Conservation (phyloP, 2,888 invertebrate genomes). For the Epistrophella euchroma region DNA sequence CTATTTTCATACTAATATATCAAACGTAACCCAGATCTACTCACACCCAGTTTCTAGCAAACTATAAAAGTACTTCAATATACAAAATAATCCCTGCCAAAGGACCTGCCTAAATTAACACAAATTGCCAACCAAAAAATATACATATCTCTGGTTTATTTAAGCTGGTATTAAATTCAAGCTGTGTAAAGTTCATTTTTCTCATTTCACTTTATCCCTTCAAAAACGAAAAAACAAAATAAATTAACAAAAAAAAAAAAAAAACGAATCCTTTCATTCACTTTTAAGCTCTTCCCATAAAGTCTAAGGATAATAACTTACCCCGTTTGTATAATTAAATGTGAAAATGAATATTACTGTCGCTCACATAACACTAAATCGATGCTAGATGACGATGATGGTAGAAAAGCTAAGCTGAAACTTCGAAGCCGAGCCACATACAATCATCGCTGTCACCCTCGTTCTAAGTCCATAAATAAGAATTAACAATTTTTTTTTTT, state of each 20-base stretch:
- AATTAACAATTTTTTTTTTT: constrained; percentile 43
- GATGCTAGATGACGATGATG: constrained; percentile 23
- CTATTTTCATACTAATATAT: neutral
- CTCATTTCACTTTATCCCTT: constrained; percentile 21
- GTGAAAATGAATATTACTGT: constrained; percentile 54
- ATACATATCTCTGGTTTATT: neutral
- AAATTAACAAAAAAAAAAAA: neutral
- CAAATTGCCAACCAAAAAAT: constrained; percentile 7
- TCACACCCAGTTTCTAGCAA: neutral
- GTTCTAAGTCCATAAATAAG: constrained; percentile 59
- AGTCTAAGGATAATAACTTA: constrained; percentile 51
- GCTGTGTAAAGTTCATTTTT: constrained; percentile 16
- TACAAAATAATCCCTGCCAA: neutral
- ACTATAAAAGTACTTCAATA: neutral
- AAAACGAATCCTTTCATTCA: constrained; percentile 9
- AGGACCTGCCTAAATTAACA: constrained; percentile 16
- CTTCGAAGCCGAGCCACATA: constrained; percentile 8
- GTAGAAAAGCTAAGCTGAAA: neutral
- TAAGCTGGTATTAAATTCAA: constrained; percentile 10
- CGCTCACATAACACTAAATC: constrained; percentile 46
- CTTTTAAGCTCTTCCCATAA: constrained; percentile 24
- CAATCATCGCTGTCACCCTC: constrained; percentile 46
- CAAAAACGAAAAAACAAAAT: constrained; percentile 2
- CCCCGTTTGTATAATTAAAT: constrained; percentile 59
- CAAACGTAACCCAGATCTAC: neutral